A percentile compares a stretch with the other conserved stretches of the same genome.
These are phyloP conservation scores for Ormyrus pomaceus DNA, from an alignment of 2,888 invertebrate genomes.

Conservation along the genomic window DNA sequence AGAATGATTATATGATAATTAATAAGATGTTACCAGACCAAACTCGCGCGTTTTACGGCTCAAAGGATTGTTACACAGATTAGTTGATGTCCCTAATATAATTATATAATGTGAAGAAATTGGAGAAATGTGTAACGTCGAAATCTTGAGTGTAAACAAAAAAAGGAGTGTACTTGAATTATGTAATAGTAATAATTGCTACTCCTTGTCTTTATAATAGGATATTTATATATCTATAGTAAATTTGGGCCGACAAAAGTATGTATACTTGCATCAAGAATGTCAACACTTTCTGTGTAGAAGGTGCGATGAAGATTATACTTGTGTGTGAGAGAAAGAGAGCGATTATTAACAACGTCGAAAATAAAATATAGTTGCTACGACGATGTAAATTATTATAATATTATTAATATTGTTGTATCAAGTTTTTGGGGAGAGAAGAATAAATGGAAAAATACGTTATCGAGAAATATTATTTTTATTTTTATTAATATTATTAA, in stretches of 20 bases:
- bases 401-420: conserved; percentile 56
- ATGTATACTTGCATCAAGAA: conserved; percentile 51
- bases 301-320: conserved; percentile 59
- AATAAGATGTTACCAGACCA: conserved; percentile 53
- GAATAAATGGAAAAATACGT: conserved; percentile 63
- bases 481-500: conserved; percentile 45
- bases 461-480: conserved; percentile 60
- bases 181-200: conserved; percentile 33
- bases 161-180: conserved; percentile 31
- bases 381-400: conserved; percentile 75
- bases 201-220: conserved; percentile 47
- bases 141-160: conserved; percentile 32
- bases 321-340: conserved; percentile 63
- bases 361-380: conserved; percentile 71
- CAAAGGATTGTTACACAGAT: conserved; percentile 38
- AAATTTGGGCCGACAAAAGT: conserved; percentile 50
- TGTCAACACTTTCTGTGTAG: conserved; percentile 40
- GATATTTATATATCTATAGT: conserved; percentile 46
- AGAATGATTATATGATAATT: conserved; percentile 45
- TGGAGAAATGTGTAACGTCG: conserved; percentile 33
- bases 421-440: conserved; percentile 68
- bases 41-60: conserved; percentile 42
- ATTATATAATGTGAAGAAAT: conserved; percentile 19
- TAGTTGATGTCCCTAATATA: conserved; percentile 16
- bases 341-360: conserved; percentile 70